These are phyloP conservation scores for Ceraclea dissimilis DNA, from an alignment of 2,888 invertebrate species.

Conservation along the genomic window DNA sequence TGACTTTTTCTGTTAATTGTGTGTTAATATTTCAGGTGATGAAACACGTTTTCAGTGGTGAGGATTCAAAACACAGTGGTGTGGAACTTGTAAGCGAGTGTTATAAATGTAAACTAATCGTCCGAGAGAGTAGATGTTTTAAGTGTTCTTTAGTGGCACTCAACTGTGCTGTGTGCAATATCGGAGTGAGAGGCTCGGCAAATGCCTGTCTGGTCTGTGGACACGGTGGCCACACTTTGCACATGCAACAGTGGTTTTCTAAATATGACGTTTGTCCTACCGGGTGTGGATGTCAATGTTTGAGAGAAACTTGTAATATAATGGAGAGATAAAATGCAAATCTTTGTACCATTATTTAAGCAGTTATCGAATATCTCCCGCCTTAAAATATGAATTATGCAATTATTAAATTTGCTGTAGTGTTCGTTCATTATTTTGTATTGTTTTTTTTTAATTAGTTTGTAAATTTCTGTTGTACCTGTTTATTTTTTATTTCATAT, in stretches of 20 bases:
- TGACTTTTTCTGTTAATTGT: too few relatives aligned
- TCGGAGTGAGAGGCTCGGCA: slow-evolving; percentile 76
- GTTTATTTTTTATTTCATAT: too few relatives aligned
- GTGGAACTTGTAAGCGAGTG: slow-evolving; percentile 71
- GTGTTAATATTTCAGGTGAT: too few relatives aligned
- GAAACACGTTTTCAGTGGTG: slow-evolving; percentile 48
- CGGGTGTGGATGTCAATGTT: slow-evolving; percentile 88
- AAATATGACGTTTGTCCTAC: slow-evolving; percentile 75
- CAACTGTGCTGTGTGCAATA: slow-evolving; percentile 77
- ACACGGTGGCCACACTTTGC: slow-evolving; percentile 85
- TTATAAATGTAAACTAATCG: slow-evolving; percentile 57
- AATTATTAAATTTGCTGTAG: too few relatives aligned
- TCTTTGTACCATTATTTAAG: too few relatives aligned
- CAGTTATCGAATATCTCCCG: too few relatives aligned
- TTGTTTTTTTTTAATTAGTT: too few relatives aligned
- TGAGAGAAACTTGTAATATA: slow-evolving; percentile 57
- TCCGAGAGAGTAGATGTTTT: slow-evolving; percentile 61
- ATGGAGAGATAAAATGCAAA: slow-evolving; percentile 32
- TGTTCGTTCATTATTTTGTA: too few relatives aligned
- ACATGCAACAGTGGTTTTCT: slow-evolving; percentile 72
- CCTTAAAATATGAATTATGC: too few relatives aligned
- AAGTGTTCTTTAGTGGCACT: slow-evolving; percentile 68
- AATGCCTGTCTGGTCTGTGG: slow-evolving; percentile 85
- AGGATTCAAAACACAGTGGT: slow-evolving; percentile 48
- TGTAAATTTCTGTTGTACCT: too few relatives aligned